A percentile compares a stretch with the other conserved stretches of the same genome.
Conservation (phyloP, 2,113 vertebrate genomes). For the Recurvirostra avosetta region DNA sequence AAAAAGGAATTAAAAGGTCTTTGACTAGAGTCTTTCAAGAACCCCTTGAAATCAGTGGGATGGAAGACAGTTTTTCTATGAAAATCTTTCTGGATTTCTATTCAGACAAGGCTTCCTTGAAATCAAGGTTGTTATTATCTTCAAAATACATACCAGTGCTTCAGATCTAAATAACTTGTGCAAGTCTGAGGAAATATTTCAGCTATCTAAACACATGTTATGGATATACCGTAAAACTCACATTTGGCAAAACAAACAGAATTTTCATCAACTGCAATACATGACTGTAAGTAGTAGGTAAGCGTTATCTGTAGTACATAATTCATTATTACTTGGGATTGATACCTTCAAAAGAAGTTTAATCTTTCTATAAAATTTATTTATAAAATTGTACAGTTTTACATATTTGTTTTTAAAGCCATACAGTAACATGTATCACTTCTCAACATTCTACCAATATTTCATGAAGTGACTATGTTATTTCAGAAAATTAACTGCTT, state of each 20-base stretch:
- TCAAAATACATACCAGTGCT: not conserved
- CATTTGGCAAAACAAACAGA: not conserved
- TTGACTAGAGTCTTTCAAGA: not conserved
- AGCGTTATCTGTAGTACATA: not conserved
- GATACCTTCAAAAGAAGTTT: not conserved
- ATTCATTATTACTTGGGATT: not conserved
- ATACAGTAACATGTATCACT: not conserved
- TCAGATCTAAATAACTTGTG: not conserved
- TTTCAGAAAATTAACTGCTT: not conserved
- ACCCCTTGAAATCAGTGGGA: not conserved
- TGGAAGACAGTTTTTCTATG: not conserved
- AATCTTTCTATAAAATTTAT: not conserved
- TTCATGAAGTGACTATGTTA: not conserved
- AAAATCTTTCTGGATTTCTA: not conserved
- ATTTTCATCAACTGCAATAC: not conserved
- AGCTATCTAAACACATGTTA: not conserved
- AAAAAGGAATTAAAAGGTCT: not conserved
- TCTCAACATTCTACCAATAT: not conserved
- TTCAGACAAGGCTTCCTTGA: not conserved
- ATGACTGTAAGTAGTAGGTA: not conserved
- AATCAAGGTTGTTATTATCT: not conserved
- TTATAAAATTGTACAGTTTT: not conserved
- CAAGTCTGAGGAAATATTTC: not conserved
- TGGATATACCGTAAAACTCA: not conserved
- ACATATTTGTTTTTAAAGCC: not conserved